These are phyloP conservation scores for Caiman crocodilus DNA, from an alignment of 2,797 vertebrate species.

Conservation along the genomic window DNA sequence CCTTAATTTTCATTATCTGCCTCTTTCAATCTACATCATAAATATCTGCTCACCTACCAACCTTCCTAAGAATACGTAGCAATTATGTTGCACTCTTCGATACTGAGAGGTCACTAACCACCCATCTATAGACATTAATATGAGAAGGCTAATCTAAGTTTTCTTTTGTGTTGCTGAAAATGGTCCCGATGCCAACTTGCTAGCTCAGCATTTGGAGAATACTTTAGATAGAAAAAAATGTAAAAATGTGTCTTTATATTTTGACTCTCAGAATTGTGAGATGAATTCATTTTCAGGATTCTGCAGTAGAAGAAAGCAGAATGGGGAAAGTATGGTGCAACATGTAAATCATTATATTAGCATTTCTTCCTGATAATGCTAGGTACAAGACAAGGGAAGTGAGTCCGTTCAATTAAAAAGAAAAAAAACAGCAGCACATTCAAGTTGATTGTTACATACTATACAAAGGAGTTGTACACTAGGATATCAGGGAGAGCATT, in stretches of 20 bases:
- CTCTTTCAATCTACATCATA: neutral
- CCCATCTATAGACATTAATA: neutral
- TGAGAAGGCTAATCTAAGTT: neutral
- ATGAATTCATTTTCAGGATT: constrained; percentile 51
- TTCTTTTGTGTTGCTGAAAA: neutral
- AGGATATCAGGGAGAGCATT: neutral
- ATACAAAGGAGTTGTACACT: neutral
- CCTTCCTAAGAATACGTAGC: neutral
- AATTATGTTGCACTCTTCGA: neutral
- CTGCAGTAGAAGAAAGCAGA: constrained; percentile 44
- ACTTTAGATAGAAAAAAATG: neutral
- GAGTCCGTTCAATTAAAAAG: neutral
- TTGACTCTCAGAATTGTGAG: constrained; percentile 54
- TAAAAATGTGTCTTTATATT: constrained; percentile 38
- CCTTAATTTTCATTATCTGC: neutral
- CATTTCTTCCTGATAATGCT: constrained; percentile 22
- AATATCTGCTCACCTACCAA: neutral
- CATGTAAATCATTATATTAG: constrained; percentile 48
- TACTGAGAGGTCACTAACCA: neutral
- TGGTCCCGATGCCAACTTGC: neutral
- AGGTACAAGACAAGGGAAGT: neutral
- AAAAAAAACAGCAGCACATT: neutral
- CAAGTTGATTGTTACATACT: constrained; percentile 3
- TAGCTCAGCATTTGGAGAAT: neutral
- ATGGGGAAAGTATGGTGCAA: constrained; percentile 44